A percentile compares a stretch with the other conserved stretches of the same genome.
phyloP scores from a whole-genome alignment of 1,140 invertebrate genomes.

The Philopotamus ludificatus region DNA sequence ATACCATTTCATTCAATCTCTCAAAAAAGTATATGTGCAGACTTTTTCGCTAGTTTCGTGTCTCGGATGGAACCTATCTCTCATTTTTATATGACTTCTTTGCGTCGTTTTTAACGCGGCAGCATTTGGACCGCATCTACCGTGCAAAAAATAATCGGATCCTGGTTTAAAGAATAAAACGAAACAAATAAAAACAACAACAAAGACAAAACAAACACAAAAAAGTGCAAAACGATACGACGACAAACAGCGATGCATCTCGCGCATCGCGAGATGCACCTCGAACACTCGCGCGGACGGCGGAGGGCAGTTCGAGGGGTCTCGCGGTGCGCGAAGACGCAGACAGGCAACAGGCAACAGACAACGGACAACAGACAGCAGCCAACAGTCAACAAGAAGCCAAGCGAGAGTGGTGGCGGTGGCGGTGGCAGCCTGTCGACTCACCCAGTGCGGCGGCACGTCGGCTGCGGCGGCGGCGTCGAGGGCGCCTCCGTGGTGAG shows the following conservation, averaged over 20 bases:
- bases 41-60: too few relatives aligned
- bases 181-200: background rate
- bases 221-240: background rate
- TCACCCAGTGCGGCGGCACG: slow-evolving; percentile 42
- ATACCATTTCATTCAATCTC: too few relatives aligned
- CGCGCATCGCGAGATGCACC: background rate
- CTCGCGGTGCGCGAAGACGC: too few relatives aligned
- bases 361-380: background rate
- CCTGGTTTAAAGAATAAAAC: too few relatives aligned
- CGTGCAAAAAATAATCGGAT: too few relatives aligned
- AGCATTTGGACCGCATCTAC: too few relatives aligned
- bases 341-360: too few relatives aligned
- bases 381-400: background rate
- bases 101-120: too few relatives aligned
- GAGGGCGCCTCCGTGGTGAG: slow-evolving; percentile 16
- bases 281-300: too few relatives aligned
- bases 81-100: too few relatives aligned
- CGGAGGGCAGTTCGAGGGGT: background rate
- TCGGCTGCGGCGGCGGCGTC: slow-evolving; percentile 36
- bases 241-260: background rate
- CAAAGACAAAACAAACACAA: slow-evolving; percentile 6
- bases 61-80: too few relatives aligned
- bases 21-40: too few relatives aligned
- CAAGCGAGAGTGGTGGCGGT: background rate
- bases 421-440: background rate